A percentile compares a stretch with the other conserved stretches of the same genome.
phyloP scores from a whole-genome alignment of 2,113 vertebrate species.

The Verasper variegatus region DNA sequence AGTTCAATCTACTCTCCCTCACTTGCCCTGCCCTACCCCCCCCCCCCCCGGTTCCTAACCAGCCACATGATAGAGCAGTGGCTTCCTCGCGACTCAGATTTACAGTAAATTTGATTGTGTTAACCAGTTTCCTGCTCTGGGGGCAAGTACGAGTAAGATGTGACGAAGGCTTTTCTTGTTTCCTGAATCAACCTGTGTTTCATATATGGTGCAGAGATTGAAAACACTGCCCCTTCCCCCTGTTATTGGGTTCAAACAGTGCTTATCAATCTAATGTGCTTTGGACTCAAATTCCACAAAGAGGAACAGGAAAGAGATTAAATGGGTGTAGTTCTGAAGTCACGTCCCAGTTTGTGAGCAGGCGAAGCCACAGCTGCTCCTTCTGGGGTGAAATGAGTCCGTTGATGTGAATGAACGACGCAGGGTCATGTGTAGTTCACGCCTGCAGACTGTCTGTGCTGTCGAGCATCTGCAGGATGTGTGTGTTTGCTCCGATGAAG shows the following conservation, averaged over 20 bases:
- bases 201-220: too few relatives aligned
- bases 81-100: conserved; percentile 67
- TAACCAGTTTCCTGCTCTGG: conserved; percentile 12
- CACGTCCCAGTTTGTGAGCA: conserved; percentile 26
- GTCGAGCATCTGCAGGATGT: not conserved
- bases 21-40: not conserved
- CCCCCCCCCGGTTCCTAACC: conserved; percentile 13
- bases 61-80: conserved; percentile 40
- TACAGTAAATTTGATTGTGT: conserved; percentile 75
- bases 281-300: too few relatives aligned
- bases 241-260: too few relatives aligned
- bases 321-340: conserved; percentile 52
- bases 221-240: too few relatives aligned
- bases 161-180: conserved; percentile 12
- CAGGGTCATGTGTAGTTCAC: conserved; percentile 42
- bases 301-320: conserved; percentile 1
- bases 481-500: conserved; percentile 11
- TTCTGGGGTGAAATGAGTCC: conserved; percentile 9
- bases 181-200: not conserved
- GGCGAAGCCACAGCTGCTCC: not conserved
- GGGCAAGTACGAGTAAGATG: conserved; percentile 13
- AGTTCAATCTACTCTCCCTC: not conserved
- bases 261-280: too few relatives aligned
- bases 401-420: conserved; percentile 21
- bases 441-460: conserved; percentile 6